Evolutionary conservation across 1,140 invertebrate species (phyloP).

Genomic region (Musca vetustissima): DNA sequence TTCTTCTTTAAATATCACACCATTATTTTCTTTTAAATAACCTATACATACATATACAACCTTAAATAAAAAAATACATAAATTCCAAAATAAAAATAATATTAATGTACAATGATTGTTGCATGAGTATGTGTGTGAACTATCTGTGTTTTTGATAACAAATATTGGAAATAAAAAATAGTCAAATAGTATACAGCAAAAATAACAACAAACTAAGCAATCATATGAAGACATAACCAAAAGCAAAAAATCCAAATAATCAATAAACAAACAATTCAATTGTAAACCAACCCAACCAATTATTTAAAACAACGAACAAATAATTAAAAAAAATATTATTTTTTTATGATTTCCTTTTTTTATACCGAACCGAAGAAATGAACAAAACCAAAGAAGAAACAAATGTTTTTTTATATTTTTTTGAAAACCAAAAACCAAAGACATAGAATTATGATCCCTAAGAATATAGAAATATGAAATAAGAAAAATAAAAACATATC

Average conservation of each 20-base stretch:
- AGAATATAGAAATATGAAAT: not conserved
- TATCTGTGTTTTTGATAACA: not conserved
- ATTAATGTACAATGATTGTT: not conserved
- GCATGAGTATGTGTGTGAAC: not conserved
- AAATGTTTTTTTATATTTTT: conserved; percentile 1
- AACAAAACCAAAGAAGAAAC: not conserved
- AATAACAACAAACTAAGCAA: not conserved
- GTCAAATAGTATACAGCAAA: not conserved
- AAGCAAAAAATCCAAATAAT: no score
- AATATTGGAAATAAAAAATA: not conserved
- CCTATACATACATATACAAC: no score
- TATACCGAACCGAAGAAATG: not conserved
- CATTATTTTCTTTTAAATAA: no score
- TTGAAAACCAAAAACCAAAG: not conserved
- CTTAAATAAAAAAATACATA: no score
- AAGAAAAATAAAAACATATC: not conserved
- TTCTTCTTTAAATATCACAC: no score
- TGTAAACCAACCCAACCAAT: conserved; percentile 19
- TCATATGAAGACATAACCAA: not conserved
- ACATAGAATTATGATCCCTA: not conserved
- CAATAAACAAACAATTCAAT: conserved; percentile 10
- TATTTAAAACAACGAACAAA: conserved; percentile 20
- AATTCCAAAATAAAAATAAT: no score
- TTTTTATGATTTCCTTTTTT: conserved; percentile 13
- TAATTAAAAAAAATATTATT: conserved; percentile 14